These are phyloP conservation scores for Helarctos malayanus DNA, from an alignment of 2,797 vertebrate species.

Conservation along the genomic window DNA sequence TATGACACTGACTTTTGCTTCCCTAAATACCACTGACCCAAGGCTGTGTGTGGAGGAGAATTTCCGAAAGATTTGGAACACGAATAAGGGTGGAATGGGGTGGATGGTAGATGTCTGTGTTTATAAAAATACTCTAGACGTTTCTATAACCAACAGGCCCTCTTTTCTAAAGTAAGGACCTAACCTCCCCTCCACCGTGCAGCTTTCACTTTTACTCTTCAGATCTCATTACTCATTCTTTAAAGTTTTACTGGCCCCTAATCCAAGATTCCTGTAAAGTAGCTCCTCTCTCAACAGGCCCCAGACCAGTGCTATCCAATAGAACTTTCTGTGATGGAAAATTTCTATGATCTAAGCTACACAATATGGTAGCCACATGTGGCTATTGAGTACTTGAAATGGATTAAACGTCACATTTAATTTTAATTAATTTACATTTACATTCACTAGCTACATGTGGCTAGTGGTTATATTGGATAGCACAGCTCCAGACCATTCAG, in stretches of 20 bases:
- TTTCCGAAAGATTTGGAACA: constrained; percentile 12
- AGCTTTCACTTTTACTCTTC: background rate
- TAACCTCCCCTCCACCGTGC: background rate
- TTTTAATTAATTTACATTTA: constrained; percentile 37
- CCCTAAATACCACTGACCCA: background rate
- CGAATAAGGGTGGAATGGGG: background rate
- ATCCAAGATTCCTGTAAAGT: background rate
- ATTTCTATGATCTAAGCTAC: background rate
- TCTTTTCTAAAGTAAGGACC: background rate
- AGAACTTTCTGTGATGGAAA: background rate
- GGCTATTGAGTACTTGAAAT: background rate
- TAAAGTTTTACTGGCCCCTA: background rate
- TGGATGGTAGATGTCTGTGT: background rate
- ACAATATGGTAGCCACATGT: background rate
- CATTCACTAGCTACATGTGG: background rate
- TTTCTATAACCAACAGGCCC: background rate
- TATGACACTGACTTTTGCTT: background rate
- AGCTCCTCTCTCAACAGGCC: background rate
- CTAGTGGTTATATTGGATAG: background rate
- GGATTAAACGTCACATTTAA: constrained; percentile 12
- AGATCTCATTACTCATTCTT: background rate
- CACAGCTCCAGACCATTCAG: background rate
- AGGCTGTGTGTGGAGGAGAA: background rate
- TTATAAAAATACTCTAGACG: background rate
- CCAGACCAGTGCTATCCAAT: background rate